Conservation (phyloP, 30 jellyfish, hydroid and myxozoan species). For the Turritopsis rubra region DNA sequence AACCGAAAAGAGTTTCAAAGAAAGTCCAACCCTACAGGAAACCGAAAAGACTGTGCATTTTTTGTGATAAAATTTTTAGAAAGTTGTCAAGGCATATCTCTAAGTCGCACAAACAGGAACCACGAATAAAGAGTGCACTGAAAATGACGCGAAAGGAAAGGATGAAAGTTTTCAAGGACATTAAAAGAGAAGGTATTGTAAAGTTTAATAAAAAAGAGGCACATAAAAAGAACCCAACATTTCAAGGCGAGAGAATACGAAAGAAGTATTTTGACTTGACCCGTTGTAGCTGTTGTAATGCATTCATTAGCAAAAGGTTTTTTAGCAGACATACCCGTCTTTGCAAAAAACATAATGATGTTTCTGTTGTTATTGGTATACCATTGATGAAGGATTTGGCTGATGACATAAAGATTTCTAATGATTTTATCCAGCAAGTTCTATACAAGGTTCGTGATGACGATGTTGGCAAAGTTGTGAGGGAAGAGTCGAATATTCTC, state of each 20-base stretch:
- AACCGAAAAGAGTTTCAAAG: background rate
- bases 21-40: background rate
- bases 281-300: slow-evolving; percentile 6
- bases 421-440: slow-evolving; percentile 1
- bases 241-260: slow-evolving; percentile 16
- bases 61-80: background rate
- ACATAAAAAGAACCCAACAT: background rate
- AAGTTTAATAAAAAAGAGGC: slow-evolving; percentile 12
- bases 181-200: background rate
- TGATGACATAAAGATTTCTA: background rate
- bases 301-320: background rate
- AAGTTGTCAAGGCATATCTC: background rate
- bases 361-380: background rate
- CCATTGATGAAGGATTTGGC: background rate
- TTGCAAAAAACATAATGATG: background rate
- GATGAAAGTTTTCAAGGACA: background rate
- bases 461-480: background rate
- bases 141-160: background rate
- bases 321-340: background rate
- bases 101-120: background rate
- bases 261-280: background rate
- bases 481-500: background rate
- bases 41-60: background rate
- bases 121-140: background rate
- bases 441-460: background rate